Conservation (phyloP, 2,113 vertebrate genomes). For the Turdus rufiventris region DNA sequence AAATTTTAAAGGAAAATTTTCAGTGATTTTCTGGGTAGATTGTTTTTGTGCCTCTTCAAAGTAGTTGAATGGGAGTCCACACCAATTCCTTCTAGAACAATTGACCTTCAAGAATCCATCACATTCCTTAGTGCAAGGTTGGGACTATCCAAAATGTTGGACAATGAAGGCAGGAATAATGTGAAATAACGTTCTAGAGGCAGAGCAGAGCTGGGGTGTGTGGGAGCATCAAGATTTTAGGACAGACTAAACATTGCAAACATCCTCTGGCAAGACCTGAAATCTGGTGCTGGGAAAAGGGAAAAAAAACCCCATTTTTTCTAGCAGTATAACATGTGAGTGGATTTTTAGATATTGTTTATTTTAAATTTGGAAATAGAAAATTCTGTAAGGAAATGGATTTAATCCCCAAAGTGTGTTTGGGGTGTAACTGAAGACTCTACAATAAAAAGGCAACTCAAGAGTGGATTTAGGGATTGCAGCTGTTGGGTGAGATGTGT, state of each 20-base stretch:
- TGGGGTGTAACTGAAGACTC: not conserved
- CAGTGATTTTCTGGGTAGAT: not conserved
- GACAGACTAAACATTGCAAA: not conserved
- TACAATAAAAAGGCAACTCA: not conserved
- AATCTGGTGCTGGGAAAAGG: not conserved
- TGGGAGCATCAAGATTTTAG: not conserved
- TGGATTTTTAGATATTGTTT: not conserved
- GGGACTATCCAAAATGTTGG: not conserved
- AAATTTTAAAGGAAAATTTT: not conserved
- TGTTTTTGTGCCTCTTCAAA: not conserved
- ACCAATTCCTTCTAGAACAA: not conserved
- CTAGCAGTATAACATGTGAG: rapidly evolving
- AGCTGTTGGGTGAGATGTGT: not conserved
- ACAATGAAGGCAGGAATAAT: not conserved
- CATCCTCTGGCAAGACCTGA: not conserved
- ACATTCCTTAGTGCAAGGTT: not conserved
- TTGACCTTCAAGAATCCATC: not conserved
- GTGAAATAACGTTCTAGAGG: not conserved
- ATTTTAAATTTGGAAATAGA: not conserved
- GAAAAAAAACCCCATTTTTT: not conserved
- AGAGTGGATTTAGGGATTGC: not conserved
- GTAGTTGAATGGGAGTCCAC: rapidly evolving
- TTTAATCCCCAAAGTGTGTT: not conserved
- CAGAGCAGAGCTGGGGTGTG: not conserved
- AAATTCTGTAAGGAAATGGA: not conserved